These are phyloP conservation scores for Eupsittula cactorum DNA, from an alignment of 2,113 vertebrate genomes.

Conservation along the genomic window DNA sequence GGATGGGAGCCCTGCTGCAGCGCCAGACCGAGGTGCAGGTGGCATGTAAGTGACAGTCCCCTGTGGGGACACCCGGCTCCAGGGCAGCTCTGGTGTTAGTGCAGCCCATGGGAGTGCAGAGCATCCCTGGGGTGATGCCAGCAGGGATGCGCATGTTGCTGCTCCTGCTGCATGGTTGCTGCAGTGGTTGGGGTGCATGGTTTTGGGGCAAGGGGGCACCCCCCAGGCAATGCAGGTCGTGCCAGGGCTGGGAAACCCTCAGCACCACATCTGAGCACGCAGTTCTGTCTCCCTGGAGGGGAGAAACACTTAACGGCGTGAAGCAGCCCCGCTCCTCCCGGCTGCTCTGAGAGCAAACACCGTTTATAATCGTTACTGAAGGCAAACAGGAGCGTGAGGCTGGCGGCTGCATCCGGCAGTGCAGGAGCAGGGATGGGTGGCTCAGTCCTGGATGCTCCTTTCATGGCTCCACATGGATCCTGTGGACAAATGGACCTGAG, in stretches of 20 bases:
- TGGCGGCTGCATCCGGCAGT: not conserved
- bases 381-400: not conserved
- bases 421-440: not conserved
- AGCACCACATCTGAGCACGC: fast-evolving
- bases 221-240: not conserved
- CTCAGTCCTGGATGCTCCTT: not conserved
- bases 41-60: conserved; percentile 88
- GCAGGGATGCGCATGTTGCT: not conserved
- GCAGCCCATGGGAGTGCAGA: not conserved
- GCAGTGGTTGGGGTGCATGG: not conserved
- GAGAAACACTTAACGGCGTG: not conserved
- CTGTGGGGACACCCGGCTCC: not conserved
- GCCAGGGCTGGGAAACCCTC: fast-evolving
- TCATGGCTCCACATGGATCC: not conserved
- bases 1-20: conserved; percentile 94
- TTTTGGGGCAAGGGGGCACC: not conserved
- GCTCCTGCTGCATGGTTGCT: not conserved
- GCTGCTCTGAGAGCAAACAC: not conserved
- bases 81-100: fast-evolving
- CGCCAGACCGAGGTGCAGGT: conserved; percentile 94
- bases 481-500: fast-evolving
- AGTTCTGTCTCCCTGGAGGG: not conserved
- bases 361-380: not conserved
- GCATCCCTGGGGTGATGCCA: not conserved
- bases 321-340: not conserved